A percentile compares a stretch with the other conserved stretches of the same genome.
phyloP scores from a whole-genome alignment of 2,888 invertebrate genomes.

The Aspidapion aeneum region DNA sequence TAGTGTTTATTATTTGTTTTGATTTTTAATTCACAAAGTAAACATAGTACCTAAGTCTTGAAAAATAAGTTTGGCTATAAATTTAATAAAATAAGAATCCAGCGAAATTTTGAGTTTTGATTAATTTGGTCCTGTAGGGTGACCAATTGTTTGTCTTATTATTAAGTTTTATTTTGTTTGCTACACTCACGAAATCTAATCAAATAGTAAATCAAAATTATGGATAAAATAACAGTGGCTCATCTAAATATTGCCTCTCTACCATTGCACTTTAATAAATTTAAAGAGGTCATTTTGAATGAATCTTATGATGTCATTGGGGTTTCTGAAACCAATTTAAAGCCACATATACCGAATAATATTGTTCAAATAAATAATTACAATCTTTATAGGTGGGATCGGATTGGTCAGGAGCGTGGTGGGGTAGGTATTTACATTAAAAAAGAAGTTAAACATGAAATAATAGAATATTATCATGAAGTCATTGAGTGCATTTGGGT shows the following conservation, averaged over 20 bases:
- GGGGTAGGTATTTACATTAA: conserved; percentile 5
- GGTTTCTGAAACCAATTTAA: background rate
- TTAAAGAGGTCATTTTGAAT: background rate
- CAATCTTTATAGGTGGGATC: background rate
- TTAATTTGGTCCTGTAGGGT: no score
- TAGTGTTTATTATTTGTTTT: no score
- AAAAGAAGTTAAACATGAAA: background rate
- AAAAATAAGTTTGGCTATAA: no score
- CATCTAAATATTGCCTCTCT: background rate
- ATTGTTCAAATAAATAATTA: background rate
- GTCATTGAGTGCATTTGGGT: conserved; percentile 1
- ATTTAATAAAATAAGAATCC: no score
- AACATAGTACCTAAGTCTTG: no score
- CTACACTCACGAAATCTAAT: no score
- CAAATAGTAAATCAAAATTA: no score
- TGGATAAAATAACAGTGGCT: background rate
- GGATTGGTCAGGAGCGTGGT: background rate
- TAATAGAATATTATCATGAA: background rate
- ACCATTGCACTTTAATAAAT: background rate
- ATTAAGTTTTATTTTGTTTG: no score
- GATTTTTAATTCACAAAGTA: no score
- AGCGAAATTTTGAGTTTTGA: no score
- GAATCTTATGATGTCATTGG: conserved; percentile 2
- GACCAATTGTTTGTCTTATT: no score
- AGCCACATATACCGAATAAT: background rate